Evolutionary conservation across 2,797 vertebrate species (phyloP), one percentile per base, ranked within the genome.

Genomic region (Iguana delicatissima): DNA sequence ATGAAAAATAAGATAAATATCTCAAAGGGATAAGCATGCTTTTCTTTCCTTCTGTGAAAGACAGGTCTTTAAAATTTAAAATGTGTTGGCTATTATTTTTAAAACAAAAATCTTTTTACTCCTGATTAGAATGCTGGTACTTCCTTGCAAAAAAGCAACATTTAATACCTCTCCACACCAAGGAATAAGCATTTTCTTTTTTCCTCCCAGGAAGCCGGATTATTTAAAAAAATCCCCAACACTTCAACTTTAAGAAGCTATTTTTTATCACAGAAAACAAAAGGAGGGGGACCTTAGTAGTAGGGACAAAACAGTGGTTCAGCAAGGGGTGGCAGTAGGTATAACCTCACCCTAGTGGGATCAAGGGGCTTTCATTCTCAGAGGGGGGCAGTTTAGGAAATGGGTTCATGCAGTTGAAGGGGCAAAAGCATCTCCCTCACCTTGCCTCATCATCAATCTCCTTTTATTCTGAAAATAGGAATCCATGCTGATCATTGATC

Each of bases 41-140:
- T 62, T 46, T 80, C 46, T 50, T 46, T 26, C 38, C 32, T 73
- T 52, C 42, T 85, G 18, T 29, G 59, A 14, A 69, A 84, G 38
- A 24, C 57, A 64, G 62, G 59, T 83, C 62, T 84, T 84, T n/a
- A 69, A 72, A 69, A 50, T 22, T 84, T 50, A 29, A 69, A 84
- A 84, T 64, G 6, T 72, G 20, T 8, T 79, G 76, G 76, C 8
- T 79, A 18, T 83, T 84, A 38, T 24, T 84, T 42, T 84, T 38
- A 42, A 84, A 84, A 84, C 59, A 84, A 84, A 84, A 84, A 26
- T 42, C 64, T 64, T 64, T 67, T 84, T 77, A 42, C 22, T 46
- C 42, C 22, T 72, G 80, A 52, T 81, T 62, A 42, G 42, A 64
- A 38, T 42, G 13, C 24, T 57, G 10, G 35, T 83, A 26, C 38